Percentiles rank a stretch among this genome's conserved stretches.
Evolutionary conservation across 2,888 invertebrate species (phyloP).

Genomic region (Agriopis aurantiaria): DNA sequence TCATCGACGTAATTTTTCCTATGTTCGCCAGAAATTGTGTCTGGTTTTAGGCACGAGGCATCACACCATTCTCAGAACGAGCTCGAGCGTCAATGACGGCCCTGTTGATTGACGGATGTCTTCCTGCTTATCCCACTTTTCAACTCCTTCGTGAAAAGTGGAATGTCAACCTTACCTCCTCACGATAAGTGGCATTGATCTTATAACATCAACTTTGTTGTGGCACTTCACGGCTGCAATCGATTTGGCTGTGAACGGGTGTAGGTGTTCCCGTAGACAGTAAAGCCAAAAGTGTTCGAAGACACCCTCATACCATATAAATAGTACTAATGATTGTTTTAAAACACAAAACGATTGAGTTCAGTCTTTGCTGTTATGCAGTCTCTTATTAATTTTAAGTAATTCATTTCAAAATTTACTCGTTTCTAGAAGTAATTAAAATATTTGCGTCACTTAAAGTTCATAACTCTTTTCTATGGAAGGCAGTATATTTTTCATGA

Average conservation of each 20-base stretch:
- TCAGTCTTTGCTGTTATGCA: background rate
- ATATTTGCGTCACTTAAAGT: slow-evolving; percentile 29
- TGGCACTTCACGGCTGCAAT: slow-evolving; percentile 59
- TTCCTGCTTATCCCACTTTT: slow-evolving; percentile 67
- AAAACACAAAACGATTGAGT: too few relatives aligned
- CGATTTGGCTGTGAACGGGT: slow-evolving; percentile 64
- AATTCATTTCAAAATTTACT: background rate
- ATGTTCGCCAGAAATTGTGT: slow-evolving; percentile 51
- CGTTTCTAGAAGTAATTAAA: background rate
- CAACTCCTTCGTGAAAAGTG: slow-evolving; percentile 28
- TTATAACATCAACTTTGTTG: slow-evolving; percentile 47
- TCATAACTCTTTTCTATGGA: slow-evolving; percentile 34
- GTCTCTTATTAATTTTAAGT: background rate
- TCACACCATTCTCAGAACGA: slow-evolving; percentile 69
- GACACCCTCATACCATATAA: slow-evolving; percentile 55
- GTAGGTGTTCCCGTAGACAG: slow-evolving; percentile 58
- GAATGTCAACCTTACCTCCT: slow-evolving; percentile 55
- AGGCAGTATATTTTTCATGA: slow-evolving; percentile 29
- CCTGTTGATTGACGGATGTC: slow-evolving; percentile 74
- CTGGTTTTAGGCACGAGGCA: slow-evolving; percentile 57
- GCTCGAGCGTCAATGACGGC: slow-evolving; percentile 64
- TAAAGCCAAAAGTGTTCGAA: slow-evolving; percentile 67
- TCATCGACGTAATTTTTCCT: slow-evolving; percentile 51
- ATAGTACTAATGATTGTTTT: background rate
- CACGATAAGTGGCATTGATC: slow-evolving; percentile 47